phyloP scores from a whole-genome alignment of 2,888 invertebrate species.

The Perizoma flavofasciatum region DNA sequence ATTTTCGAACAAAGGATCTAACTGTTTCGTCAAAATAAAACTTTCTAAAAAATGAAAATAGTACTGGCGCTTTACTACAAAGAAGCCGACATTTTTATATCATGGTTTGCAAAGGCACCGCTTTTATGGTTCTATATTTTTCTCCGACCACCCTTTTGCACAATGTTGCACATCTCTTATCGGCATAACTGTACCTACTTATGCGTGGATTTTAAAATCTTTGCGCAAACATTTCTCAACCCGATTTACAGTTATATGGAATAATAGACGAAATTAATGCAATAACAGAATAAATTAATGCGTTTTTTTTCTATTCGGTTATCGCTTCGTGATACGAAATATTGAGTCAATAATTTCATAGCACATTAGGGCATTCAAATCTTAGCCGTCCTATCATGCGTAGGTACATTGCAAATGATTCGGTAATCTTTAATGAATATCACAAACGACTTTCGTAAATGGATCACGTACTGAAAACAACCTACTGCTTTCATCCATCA shows the following conservation, averaged over 20 bases:
- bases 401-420: slow-evolving; percentile 38
- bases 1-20: slow-evolving; percentile 51
- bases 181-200: slow-evolving; percentile 39
- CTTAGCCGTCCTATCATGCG: slow-evolving; percentile 23
- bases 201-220: slow-evolving; percentile 48
- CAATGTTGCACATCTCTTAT: slow-evolving; percentile 60
- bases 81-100: slow-evolving; percentile 73
- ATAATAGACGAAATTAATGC: slow-evolving; percentile 30
- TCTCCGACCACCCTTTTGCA: slow-evolving; percentile 69
- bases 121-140: slow-evolving; percentile 61
- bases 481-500: slow-evolving; percentile 72
- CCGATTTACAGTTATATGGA: slow-evolving; percentile 34
- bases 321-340: slow-evolving; percentile 18
- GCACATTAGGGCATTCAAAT: slow-evolving; percentile 19
- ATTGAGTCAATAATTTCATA: slow-evolving; percentile 25
- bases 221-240: slow-evolving; percentile 42
- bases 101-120: slow-evolving; percentile 62
- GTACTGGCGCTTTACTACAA: slow-evolving; percentile 61
- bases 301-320: slow-evolving; percentile 31
- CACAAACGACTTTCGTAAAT: slow-evolving; percentile 39
- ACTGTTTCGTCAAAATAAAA: slow-evolving; percentile 72
- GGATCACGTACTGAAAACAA: slow-evolving; percentile 62
- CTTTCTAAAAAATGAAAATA: slow-evolving; percentile 62
- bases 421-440: slow-evolving; percentile 28
- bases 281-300: slow-evolving; percentile 24